Evolutionary conservation across 1,140 invertebrate genomes (phyloP), one percentile per base, ranked within the genome.

Genomic region (Rhizoglyphus robini): DNA sequence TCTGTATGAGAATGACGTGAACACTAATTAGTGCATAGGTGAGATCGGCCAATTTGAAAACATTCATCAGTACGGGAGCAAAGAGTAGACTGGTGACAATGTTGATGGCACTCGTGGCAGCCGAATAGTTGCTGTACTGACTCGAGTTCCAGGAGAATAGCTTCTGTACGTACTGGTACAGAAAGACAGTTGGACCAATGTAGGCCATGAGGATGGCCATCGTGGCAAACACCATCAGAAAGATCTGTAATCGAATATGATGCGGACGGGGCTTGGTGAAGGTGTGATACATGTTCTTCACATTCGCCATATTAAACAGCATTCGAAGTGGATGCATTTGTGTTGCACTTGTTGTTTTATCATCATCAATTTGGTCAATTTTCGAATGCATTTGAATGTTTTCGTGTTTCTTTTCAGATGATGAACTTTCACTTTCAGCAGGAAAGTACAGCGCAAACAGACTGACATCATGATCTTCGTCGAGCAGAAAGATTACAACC

Each of bases 111-210:
- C 23, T 27, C 15, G 51, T 20, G 20, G 31, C 31, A 5, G 51
- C 23, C 51, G 20, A 5, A 32, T 54, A 54, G 20, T 57, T 67
- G 30, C 66, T 68, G 51, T 67, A 67, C 18, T 23, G 23, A 47
- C 15, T 27, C 13, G 62, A 27, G 36, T 65, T 46, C 66, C 66
- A 67, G 13, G 41, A 13, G 32, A 47, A 67, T 23, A 67, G 61
- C 31, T 57, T 54, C 59, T 67, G 61, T 2, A 41, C 34, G 41
- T 63, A 67, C 25, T 51, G 66, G 32, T 68, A 67, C 15, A 54
- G 4, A 15, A 67, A 32, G 13, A 63, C 30, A 4, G 31, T 20
- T 13, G 68, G n/a, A 11, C 65, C 65, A 20, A 67, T 15, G 29
- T 38, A 51, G 18, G 48, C 13, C 5, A 67, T 13, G 18, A 67